These are phyloP conservation scores for Catharus minimus DNA, from an alignment of 2,113 vertebrate genomes.

Conservation along the genomic window DNA sequence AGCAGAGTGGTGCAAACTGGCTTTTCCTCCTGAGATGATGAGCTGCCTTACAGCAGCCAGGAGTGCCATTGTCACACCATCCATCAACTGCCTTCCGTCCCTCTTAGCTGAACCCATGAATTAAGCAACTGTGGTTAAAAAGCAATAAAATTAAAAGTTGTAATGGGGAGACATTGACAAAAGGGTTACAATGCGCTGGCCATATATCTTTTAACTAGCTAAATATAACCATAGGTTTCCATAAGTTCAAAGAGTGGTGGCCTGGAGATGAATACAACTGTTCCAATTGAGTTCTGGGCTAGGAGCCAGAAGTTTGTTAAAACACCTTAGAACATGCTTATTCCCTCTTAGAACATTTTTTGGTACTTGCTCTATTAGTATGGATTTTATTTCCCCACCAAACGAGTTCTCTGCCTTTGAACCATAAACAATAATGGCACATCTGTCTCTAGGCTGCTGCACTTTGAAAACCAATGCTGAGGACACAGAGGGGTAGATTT, in stretches of 20 bases:
- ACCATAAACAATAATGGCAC: conserved; percentile 51
- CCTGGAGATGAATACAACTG: conserved; percentile 60
- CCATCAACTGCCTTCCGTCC: neutral
- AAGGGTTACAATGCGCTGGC: conserved; percentile 19
- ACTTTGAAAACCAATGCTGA: conserved; percentile 54
- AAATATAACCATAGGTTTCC: conserved; percentile 67
- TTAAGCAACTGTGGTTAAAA: conserved; percentile 63
- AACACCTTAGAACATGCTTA: conserved; percentile 60
- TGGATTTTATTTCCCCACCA: conserved; percentile 65
- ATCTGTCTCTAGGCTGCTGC: conserved; percentile 47
- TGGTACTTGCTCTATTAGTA: conserved; percentile 66
- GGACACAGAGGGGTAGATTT: conserved; percentile 38
- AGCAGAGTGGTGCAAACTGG: neutral
- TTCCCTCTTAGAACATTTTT: conserved; percentile 56
- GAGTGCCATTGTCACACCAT: conserved; percentile 42
- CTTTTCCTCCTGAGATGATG: neutral
- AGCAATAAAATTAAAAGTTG: conserved; percentile 66
- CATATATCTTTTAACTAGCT: conserved; percentile 67
- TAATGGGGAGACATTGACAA: conserved; percentile 55
- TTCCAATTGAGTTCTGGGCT: conserved; percentile 69
- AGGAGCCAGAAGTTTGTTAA: conserved; percentile 56
- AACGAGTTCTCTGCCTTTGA: conserved; percentile 67
- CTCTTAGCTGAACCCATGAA: conserved; percentile 40
- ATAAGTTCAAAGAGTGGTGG: conserved; percentile 69
- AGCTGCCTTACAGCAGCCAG: conserved; percentile 21